Percentiles rank a stretch among this genome's conserved stretches.
Evolutionary conservation across 2,113 vertebrate genomes (phyloP).

Genomic region (Crotophaga sulcirostris): DNA sequence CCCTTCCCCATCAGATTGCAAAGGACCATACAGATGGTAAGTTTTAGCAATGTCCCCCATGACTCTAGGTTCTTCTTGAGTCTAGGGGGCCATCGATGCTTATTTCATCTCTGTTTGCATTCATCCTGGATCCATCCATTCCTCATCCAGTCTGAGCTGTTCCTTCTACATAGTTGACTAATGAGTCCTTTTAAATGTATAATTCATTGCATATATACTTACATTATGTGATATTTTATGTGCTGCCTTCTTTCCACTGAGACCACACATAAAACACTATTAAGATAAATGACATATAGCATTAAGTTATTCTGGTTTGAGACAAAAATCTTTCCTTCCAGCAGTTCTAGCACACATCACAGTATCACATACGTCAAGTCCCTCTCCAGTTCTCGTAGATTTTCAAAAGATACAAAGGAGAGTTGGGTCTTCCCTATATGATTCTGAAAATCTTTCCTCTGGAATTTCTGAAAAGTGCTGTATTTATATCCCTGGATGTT

Average conservation of each 20-base stretch:
- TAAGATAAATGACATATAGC: background rate
- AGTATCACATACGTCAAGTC: background rate
- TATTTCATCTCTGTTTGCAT: background rate
- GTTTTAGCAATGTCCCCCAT: background rate
- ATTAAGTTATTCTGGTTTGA: background rate
- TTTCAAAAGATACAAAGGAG: background rate
- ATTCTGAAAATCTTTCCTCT: background rate
- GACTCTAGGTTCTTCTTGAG: background rate
- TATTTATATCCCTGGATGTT: background rate
- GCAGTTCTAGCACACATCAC: background rate
- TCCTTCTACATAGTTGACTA: background rate
- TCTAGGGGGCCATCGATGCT: background rate
- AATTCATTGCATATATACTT: background rate
- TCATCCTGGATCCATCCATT: background rate
- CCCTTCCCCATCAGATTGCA: background rate
- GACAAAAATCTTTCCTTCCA: background rate
- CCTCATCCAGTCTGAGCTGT: background rate
- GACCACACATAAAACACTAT: background rate
- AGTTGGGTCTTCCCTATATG: background rate
- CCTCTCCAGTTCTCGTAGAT: background rate
- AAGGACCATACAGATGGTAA: fast-evolving
- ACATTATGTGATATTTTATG: background rate
- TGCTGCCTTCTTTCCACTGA: background rate
- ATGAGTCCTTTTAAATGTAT: background rate
- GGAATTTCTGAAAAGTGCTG: background rate